phyloP scores from a whole-genome alignment of 2,888 invertebrate species.

The Leptopterna dolabrata region DNA sequence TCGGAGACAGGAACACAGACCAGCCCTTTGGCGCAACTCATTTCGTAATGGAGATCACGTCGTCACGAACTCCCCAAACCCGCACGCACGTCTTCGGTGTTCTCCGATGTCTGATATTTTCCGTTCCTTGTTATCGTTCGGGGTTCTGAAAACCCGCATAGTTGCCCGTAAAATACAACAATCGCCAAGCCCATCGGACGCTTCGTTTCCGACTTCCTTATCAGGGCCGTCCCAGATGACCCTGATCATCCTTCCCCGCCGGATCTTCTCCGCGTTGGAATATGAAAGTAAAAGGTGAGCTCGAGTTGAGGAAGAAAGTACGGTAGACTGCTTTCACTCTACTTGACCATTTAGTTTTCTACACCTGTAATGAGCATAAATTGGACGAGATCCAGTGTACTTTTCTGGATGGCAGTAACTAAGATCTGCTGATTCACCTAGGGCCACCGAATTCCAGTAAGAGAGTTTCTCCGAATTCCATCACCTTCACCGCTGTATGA shows the following conservation, averaged over 20 bases:
- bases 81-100: neutral
- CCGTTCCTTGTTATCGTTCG: neutral
- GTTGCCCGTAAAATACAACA: neutral
- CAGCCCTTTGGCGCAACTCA: neutral
- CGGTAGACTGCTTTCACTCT: neutral
- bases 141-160: neutral
- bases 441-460: too few relatives aligned
- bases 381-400: too few relatives aligned
- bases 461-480: too few relatives aligned
- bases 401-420: too few relatives aligned
- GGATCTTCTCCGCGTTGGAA: neutral
- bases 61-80: constrained; percentile 18
- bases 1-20: neutral
- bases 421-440: too few relatives aligned
- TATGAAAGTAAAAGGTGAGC: neutral
- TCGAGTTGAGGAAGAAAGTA: neutral
- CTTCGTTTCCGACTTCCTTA: neutral
- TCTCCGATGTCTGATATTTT: neutral
- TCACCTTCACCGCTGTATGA: too few relatives aligned
- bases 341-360: neutral
- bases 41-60: constrained; percentile 8
- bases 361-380: neutral
- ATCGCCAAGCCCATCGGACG: neutral
- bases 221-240: neutral
- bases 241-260: neutral